Conservation (phyloP, 2,888 invertebrate species). For the Andrena dorsata region DNA sequence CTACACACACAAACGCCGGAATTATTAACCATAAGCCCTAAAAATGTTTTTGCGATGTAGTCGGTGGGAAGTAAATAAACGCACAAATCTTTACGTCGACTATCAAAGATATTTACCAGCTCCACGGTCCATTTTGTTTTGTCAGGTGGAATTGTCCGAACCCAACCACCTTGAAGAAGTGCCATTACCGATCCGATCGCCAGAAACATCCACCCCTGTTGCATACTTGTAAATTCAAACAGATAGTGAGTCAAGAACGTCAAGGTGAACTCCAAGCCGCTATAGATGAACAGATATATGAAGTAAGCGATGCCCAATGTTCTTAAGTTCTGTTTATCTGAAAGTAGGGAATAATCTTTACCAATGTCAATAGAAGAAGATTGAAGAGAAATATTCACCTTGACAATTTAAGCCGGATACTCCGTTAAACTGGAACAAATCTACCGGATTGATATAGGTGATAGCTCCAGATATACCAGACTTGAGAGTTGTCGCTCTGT, state of each 20-base stretch:
- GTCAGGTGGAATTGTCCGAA: slow-evolving; percentile 91
- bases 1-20: slow-evolving; percentile 94
- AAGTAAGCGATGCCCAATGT: slow-evolving; percentile 93
- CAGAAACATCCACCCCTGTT: slow-evolving; percentile 99
- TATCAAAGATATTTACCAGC: slow-evolving; percentile 83
- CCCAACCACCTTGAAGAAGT: slow-evolving; percentile 94
- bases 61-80: neutral
- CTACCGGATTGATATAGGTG: slow-evolving; percentile 88
- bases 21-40: slow-evolving; percentile 93
- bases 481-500: slow-evolving; percentile 89
- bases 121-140: slow-evolving; percentile 90
- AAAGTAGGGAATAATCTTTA: slow-evolving; percentile 56
- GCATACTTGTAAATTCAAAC: slow-evolving; percentile 96
- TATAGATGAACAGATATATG: slow-evolving; percentile 96
- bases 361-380: neutral
- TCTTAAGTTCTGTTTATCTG: slow-evolving; percentile 89
- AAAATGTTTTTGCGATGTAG: slow-evolving; percentile 37
- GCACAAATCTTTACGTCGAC: neutral
- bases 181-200: slow-evolving; percentile 97
- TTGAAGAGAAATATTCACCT: slow-evolving; percentile 75
- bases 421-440: slow-evolving; percentile 87
- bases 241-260: slow-evolving; percentile 98
- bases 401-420: slow-evolving; percentile 82
- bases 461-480: slow-evolving; percentile 89
- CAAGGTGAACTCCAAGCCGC: slow-evolving; percentile 98